phyloP scores from a whole-genome alignment of 2,113 vertebrate genomes.

The Microcebus murinus region DNA sequence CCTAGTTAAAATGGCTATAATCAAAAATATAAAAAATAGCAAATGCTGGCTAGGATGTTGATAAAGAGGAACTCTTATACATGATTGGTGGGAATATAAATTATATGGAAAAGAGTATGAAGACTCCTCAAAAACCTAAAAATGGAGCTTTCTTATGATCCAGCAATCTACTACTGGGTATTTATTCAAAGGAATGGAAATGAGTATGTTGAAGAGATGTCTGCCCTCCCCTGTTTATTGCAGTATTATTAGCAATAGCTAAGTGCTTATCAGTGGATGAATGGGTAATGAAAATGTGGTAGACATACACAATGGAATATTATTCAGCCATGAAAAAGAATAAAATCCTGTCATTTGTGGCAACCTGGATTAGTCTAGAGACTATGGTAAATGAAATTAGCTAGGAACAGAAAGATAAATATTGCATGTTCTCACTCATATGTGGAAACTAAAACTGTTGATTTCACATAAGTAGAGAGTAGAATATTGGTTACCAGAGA shows the following conservation, averaged over 20 bases:
- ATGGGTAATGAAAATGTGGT: background rate
- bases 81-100: background rate
- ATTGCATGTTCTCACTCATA: background rate
- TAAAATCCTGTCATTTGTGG: background rate
- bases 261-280: background rate
- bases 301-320: background rate
- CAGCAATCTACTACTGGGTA: background rate
- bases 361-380: background rate
- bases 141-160: background rate
- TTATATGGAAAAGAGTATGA: background rate
- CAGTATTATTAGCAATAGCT: background rate
- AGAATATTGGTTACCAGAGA: background rate
- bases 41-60: background rate
- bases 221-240: background rate
- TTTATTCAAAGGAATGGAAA: background rate
- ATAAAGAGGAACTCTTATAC: background rate
- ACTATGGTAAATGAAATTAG: background rate
- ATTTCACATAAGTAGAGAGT: background rate
- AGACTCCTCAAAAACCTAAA: background rate
- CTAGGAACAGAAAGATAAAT: background rate
- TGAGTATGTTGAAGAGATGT: background rate
- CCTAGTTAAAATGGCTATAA: background rate
- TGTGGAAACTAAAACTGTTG: background rate
- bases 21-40: background rate
- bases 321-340: background rate